Percentiles rank a stretch among this genome's conserved stretches.
Evolutionary conservation across 2,113 vertebrate genomes (phyloP).

Genomic region (Nesoenas mayeri): DNA sequence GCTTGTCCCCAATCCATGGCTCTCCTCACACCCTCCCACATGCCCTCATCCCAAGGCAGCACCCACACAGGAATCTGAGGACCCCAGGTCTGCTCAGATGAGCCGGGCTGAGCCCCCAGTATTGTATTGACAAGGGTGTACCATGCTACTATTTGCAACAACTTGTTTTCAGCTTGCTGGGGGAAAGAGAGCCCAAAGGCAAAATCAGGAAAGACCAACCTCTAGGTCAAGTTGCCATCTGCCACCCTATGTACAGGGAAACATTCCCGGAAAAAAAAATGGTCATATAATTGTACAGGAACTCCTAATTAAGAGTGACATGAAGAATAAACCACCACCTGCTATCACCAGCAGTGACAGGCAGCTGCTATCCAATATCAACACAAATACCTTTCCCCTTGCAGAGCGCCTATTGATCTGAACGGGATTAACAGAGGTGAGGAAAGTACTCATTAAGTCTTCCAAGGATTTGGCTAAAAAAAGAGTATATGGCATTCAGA

Average conservation of each 20-base stretch:
- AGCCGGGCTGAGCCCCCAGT: not conserved
- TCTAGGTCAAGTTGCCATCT: not conserved
- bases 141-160: accelerated
- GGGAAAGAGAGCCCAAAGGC: not conserved
- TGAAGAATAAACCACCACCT: not conserved
- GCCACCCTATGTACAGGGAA: not conserved
- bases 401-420: not conserved
- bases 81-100: not conserved
- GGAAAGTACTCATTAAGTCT: conserved; percentile 4
- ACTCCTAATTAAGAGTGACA: not conserved
- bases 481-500: not conserved
- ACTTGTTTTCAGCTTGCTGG: not conserved
- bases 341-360: conserved; percentile 5
- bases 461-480: conserved; percentile 23
- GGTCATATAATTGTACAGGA: not conserved
- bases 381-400: not conserved
- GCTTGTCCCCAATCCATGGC: too few species aligned
- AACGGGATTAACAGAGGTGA: conserved; percentile 14
- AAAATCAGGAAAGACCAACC: not conserved
- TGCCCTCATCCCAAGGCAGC: not conserved
- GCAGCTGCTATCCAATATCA: not conserved
- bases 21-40: not conserved
- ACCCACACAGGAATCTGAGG: not conserved
- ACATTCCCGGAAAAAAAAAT: not conserved
- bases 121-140: not conserved